A percentile compares a stretch with the other conserved stretches of the same genome.
These are phyloP conservation scores for Drosophila tsacasi DNA, from an alignment of 1,140 invertebrate species.

Conservation along the genomic window DNA sequence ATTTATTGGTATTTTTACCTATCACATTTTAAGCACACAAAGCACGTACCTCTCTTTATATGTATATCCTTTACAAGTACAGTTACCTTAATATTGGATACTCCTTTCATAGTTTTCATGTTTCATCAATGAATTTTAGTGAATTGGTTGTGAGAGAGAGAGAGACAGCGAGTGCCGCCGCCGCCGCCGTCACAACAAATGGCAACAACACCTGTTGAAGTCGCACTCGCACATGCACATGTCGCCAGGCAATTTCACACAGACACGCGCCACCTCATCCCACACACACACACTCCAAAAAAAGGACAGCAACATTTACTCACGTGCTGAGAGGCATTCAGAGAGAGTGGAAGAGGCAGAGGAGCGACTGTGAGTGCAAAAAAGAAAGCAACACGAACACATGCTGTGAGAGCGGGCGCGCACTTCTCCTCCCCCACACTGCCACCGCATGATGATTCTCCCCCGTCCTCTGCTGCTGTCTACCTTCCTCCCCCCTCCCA, in stretches of 20 bases:
- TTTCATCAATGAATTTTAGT: constrained; percentile 59
- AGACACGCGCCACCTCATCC: constrained; percentile 61
- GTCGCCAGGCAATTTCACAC: constrained; percentile 40
- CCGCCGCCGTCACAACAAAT: constrained; percentile 69
- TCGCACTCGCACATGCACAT: constrained; percentile 44
- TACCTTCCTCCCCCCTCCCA: constrained; percentile 24
- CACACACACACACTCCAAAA: constrained; percentile 10
- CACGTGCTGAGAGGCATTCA: constrained; percentile 39
- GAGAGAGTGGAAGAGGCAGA: constrained; percentile 16
- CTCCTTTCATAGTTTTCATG: background rate
- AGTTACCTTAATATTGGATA: background rate
- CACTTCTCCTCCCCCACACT: constrained; percentile 11
- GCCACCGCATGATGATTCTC: constrained; percentile 2
- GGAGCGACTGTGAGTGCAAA: constrained; percentile 15
- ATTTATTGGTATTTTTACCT: too few relatives aligned
- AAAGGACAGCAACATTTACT: constrained; percentile 68
- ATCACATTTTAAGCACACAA: too few relatives aligned
- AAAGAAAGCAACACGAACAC: constrained; percentile 33
- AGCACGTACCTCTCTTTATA: too few relatives aligned
- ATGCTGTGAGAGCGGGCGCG: constrained; percentile 32
- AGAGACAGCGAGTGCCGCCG: constrained; percentile 29
- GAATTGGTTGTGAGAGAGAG: constrained; percentile 21
- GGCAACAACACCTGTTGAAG: constrained; percentile 74
- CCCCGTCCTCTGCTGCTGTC: constrained; percentile 1
- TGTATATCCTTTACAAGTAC: background rate